Evolutionary conservation across 92 coral and sea anemone genomes (phyloP).

Genomic region (Meandrina meandrites): DNA sequence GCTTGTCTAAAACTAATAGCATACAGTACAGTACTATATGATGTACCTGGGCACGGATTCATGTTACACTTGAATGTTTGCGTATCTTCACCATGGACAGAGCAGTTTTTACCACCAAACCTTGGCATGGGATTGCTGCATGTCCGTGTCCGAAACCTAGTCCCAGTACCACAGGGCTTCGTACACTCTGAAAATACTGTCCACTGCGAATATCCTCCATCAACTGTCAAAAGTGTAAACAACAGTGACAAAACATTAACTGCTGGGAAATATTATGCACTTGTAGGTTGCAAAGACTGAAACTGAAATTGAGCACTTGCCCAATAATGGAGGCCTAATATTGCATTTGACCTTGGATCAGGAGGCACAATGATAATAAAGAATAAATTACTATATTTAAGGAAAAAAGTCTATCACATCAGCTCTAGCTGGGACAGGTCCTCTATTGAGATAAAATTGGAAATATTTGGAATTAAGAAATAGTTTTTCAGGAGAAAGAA

Average conservation of each 20-base stretch:
- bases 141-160: conserved; percentile 76
- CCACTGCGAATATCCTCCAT: conserved; percentile 89
- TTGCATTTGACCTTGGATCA: too few relatives aligned
- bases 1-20: too few relatives aligned
- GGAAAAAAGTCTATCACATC: too few relatives aligned
- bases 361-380: too few relatives aligned
- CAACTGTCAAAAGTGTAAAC: conserved; percentile 25
- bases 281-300: neutral
- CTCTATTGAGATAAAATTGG: too few relatives aligned
- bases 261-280: neutral
- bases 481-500: too few relatives aligned
- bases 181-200: conserved; percentile 80
- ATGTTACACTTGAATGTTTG: conserved; percentile 80
- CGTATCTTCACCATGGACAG: conserved; percentile 63
- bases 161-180: conserved; percentile 85
- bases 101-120: conserved; percentile 82
- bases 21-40: too few relatives aligned
- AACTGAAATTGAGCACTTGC: neutral
- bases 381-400: too few relatives aligned
- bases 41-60: conserved; percentile 87
- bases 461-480: too few relatives aligned
- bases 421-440: too few relatives aligned
- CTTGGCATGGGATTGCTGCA: conserved; percentile 86
- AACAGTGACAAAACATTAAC: neutral
- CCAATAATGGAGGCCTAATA: neutral